Evolutionary conservation across 2,888 invertebrate genomes (phyloP).

Genomic region (Thereva nobilitata): DNA sequence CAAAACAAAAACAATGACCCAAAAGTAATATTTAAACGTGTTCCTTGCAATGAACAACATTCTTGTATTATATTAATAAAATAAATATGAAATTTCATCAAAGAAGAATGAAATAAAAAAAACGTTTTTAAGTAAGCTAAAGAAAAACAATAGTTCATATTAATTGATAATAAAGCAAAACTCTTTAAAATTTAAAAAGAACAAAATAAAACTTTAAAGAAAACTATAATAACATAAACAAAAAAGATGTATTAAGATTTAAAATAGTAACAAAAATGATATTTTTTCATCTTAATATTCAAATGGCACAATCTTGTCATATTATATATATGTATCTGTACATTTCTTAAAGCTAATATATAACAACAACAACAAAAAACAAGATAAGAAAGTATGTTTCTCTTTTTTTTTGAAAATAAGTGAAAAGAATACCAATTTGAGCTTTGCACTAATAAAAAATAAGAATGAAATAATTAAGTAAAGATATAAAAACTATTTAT

Average conservation of each 20-base stretch:
- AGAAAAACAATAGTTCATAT: background rate
- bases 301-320: slow-evolving; percentile 34
- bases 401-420: too few relatives aligned
- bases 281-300: too few relatives aligned
- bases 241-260: too few relatives aligned
- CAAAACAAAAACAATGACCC: slow-evolving; percentile 17
- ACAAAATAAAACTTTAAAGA: too few relatives aligned
- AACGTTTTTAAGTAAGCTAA: slow-evolving; percentile 3
- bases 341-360: slow-evolving; percentile 11
- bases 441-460: too few relatives aligned
- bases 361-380: too few relatives aligned
- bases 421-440: too few relatives aligned
- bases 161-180: too few relatives aligned
- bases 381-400: too few relatives aligned
- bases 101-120: slow-evolving; percentile 15
- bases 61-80: slow-evolving; percentile 20
- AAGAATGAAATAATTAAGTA: background rate
- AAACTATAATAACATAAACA: too few relatives aligned
- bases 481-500: slow-evolving; percentile 13
- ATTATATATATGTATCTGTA: slow-evolving; percentile 1
- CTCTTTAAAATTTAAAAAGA: too few relatives aligned
- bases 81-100: slow-evolving; percentile 20
- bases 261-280: too few relatives aligned
- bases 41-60: slow-evolving; percentile 29
- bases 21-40: slow-evolving; percentile 24